Conservation (phyloP, 2,113 vertebrate species). For the Neogobius melanostomus region DNA sequence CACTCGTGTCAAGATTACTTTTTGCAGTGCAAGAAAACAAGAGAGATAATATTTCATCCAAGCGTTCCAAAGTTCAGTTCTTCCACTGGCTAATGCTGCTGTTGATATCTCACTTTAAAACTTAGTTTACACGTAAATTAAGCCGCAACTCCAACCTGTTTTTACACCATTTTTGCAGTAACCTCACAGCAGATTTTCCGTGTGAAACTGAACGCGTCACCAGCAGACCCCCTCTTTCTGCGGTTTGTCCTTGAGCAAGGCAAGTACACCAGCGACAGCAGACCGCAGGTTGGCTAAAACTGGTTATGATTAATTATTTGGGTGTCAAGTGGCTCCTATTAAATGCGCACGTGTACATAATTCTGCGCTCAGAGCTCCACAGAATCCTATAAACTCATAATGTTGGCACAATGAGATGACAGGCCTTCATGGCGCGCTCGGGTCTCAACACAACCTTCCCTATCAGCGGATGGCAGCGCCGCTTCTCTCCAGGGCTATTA, state of each 20-base stretch:
- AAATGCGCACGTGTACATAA: slow-evolving; percentile 11
- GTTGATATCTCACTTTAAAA: no score
- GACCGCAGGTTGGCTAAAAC: slow-evolving; percentile 16
- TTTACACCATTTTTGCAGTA: neutral
- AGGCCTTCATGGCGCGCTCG: slow-evolving; percentile 11
- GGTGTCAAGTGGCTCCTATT: slow-evolving; percentile 13
- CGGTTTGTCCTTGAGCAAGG: slow-evolving; percentile 56
- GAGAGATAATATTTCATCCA: no score
- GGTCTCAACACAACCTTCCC: slow-evolving; percentile 40
- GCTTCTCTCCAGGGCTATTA: slow-evolving; percentile 76
- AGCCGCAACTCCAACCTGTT: no score
- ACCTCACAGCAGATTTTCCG: neutral
- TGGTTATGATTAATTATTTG: slow-evolving; percentile 36
- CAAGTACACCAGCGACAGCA: slow-evolving; percentile 19
- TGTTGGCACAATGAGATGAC: slow-evolving; percentile 37
- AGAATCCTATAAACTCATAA: slow-evolving; percentile 22
- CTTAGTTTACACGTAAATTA: no score
- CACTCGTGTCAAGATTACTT: no score
- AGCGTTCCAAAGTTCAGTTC: no score
- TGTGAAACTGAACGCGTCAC: neutral
- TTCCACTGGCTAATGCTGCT: no score
- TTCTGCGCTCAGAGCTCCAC: slow-evolving; percentile 40
- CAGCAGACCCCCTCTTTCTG: slow-evolving; percentile 20
- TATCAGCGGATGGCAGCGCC: slow-evolving; percentile 38
- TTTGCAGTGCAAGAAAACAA: no score